Evolutionary conservation across 2,797 vertebrate genomes (phyloP), one percentile per base, ranked within the genome.

Genomic region (Halcyon leucocephala): DNA sequence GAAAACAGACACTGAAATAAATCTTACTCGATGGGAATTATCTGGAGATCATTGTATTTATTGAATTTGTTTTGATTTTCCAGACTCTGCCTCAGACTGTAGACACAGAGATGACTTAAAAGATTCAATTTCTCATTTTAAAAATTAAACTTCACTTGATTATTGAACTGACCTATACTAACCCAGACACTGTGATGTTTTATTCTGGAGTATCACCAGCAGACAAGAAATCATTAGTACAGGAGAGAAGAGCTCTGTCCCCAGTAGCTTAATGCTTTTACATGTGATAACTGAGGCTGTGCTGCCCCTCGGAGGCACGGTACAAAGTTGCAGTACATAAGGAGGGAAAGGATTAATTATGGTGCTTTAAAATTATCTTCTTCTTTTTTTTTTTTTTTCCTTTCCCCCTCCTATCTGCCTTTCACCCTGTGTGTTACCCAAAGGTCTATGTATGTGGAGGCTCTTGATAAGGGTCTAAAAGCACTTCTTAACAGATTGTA

Each of bases 61-160:
- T 94, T 93, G 64, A 41, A 77, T 95, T 95, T 94, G n/a, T 70
- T 96, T 93, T 95, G 94, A 95, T 96, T 95, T 96, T 89, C 67
- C 67, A 39, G 33, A 8, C 90, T 69, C 71, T 93, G 42, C 57
- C 51, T 91, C 76, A 88, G 89, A 86, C 58, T 80, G 20, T 28
- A 64, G 24, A 28, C 90, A 82, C 9, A 35, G 78, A 71, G 54
- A 58, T 64, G 78, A 82, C 77, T 90, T 91, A 46, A 94, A 86
- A 80, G 82, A 87, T 93, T 87, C 67, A 61, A 39, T 87, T 69
- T n/a, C 52, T 92, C 58, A 24, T 93, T 94, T 77, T 64, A 80
- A 80, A 95, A 92, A 93, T 95, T 85, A 67, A 93, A 37, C 74
- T 55, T 77, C n/a, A 31, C 35, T 90, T 89, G 90, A 42, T 73